Evolutionary conservation across 2,113 vertebrate genomes (phyloP), one percentile per base, ranked within the genome.

Genomic region (Alces alces): DNA sequence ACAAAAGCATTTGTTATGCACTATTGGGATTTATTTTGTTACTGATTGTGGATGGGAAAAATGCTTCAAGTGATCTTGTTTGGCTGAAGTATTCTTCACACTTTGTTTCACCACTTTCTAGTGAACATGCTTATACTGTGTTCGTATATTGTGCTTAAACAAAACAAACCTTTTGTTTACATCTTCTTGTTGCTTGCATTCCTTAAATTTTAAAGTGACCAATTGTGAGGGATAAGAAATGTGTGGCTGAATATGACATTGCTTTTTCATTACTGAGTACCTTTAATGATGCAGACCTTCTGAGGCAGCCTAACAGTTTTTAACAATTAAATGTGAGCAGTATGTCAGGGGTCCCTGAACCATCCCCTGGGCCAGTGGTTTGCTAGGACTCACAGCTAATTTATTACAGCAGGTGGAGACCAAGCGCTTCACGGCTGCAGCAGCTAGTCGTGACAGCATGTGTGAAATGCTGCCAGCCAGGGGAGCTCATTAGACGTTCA

Each of bases 21-120:
- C 57, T 82, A 55, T 60, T 96, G 50, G 15, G 25, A 64, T 91
- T 92, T 84, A 58, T 85, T 94, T 92, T 96, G 39, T 79, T 94
- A 57, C 60, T 79, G 33, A 79, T 61, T 58, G 5, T 93, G 76
- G 57, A 54, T 84, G 33, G 86, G 47, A 83, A 95, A 73, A 95
- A 70, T 92, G 50, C 23, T 84, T 70, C 25, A 61, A 64, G 50
- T 84, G 27, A 79, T 86, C 89, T 93, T 86, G 64, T 94, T 88
- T 76, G 60, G 82, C 45, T n/a, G 76, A 52, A 79, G 33, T 93
- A 21, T 95, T 97, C 89, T 64, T 39, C n/a, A 19, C 11, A 89
- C 28, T 94, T 91, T 39, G 50, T 86, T 79, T 87, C 58, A 33
- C 52, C 80, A 82, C 21, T 84, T 93, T 64, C 54, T 82, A 79